A percentile compares a stretch with the other conserved stretches of the same genome.
phyloP scores from a whole-genome alignment of 2,797 vertebrate genomes.

The Aphelocoma californica region DNA sequence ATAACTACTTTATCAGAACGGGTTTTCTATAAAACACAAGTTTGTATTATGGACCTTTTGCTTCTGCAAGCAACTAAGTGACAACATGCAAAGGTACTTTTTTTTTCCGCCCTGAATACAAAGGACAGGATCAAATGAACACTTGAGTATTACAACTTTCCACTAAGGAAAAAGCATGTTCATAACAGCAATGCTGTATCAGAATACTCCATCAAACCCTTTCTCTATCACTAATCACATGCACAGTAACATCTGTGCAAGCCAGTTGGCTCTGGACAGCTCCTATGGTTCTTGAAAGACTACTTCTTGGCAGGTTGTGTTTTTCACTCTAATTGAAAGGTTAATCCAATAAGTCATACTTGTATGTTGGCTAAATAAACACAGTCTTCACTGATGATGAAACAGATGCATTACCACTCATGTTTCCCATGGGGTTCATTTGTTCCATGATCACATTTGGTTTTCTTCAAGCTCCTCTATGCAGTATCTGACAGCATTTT shows the following conservation, averaged over 20 bases:
- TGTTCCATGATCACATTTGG: neutral
- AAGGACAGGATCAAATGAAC: neutral
- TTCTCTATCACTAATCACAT: neutral
- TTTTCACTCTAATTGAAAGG: slow-evolving; percentile 66
- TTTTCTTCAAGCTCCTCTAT: neutral
- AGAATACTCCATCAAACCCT: neutral
- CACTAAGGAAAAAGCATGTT: neutral
- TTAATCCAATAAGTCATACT: slow-evolving; percentile 65
- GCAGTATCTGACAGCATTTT: neutral
- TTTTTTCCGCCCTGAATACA: accelerated
- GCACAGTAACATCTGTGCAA: slow-evolving; percentile 30
- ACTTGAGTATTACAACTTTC: neutral
- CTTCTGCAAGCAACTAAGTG: neutral
- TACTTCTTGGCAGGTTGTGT: slow-evolving; percentile 64
- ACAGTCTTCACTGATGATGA: slow-evolving; percentile 46
- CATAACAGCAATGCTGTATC: neutral
- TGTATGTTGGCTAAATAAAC: slow-evolving; percentile 59
- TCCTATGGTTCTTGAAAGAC: slow-evolving; percentile 60
- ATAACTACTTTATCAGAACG: neutral
- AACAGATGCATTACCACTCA: slow-evolving; percentile 43
- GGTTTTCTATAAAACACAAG: neutral
- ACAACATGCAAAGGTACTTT: neutral
- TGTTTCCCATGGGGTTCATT: neutral
- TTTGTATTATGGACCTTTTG: accelerated
- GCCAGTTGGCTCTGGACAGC: slow-evolving; percentile 66